Percentiles rank a stretch among this genome's conserved stretches.
phyloP scores from a whole-genome alignment of 2,888 invertebrate genomes.

The Gibbula magus region DNA sequence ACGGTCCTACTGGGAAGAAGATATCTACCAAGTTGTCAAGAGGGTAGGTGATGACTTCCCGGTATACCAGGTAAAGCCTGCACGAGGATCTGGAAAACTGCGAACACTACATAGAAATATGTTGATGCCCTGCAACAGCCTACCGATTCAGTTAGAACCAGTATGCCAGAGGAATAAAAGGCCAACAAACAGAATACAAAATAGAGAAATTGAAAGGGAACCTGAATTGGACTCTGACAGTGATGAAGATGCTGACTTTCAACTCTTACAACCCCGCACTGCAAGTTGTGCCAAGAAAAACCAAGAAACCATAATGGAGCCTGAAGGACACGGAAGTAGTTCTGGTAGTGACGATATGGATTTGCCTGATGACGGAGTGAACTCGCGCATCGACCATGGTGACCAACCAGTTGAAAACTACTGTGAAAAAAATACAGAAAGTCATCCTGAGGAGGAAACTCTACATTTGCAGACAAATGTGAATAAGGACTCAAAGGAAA shows the following conservation, averaged over 20 bases:
- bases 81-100: background rate
- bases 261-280: too few species aligned
- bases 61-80: constrained; percentile 23
- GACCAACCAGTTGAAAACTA: too few species aligned
- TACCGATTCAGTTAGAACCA: background rate
- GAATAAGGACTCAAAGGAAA: too few species aligned
- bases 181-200: background rate
- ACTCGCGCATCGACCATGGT: too few species aligned
- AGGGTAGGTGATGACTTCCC: constrained; percentile 14
- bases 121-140: constrained; percentile 2
- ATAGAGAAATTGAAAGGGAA: background rate
- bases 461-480: too few species aligned
- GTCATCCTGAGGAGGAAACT: too few species aligned
- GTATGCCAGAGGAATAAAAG: too few species aligned
- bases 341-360: too few species aligned
- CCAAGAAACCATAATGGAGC: background rate
- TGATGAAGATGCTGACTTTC: too few species aligned
- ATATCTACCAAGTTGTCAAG: constrained; percentile 23
- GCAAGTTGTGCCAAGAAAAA: background rate
- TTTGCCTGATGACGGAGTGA: too few species aligned
- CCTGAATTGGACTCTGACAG: background rate
- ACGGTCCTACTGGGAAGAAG: constrained; percentile 23
- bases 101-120: constrained; percentile 19
- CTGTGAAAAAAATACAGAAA: too few species aligned
- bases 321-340: too few species aligned